Base-by-base conservation (phyloP, 1,140 invertebrate species). In the Cataglyphis hispanica region DNA sequence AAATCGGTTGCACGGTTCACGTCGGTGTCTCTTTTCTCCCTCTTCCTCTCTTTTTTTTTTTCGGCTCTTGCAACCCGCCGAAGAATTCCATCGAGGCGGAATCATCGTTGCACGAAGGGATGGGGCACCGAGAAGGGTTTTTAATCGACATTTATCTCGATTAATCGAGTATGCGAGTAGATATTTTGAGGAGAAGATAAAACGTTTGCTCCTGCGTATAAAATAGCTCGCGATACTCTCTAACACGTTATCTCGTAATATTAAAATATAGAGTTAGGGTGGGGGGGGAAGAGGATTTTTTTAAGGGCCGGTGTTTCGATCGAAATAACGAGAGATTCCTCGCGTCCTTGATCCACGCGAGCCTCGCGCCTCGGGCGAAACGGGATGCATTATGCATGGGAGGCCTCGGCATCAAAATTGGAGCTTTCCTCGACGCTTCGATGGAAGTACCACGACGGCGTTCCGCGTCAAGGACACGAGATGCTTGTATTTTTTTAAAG, bases 1-100 rank as follows among this genome's bases (percentile, higher is more conserved):
- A 90, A 89, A 90, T 86, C 69, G 60, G 34, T 19, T 60, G 27
- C 40, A 56, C 77, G 40, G 1, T 64, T 89, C 50, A 5, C 19
- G 58, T 86, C 60, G 46, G n/a, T 22, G 27, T 5, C 11, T 67
- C n/a, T 50, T 50, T 19, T 16, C 46, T 50, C 46, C 46, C 46
- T 50, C 46, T 50, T 50, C 1, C 46, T 19, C 4, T 50, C 5
- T 13, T 56, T 40, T 10, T 72, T 22, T 8, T 22, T 61, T 81
- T 34, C 19, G 7, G 27, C 56, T 74, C 40, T 31, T 0, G 1
- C 46, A 6, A 50, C 16, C 7, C 10, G 19, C 25, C n/a, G 31
- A 25, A 11, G 19, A 74, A 83, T 46, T 43, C 37, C 37, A 16
- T 3, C 53, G 5, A 83, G 13, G 6, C n/a, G 37, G 8, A 74